These are phyloP conservation scores for Willisornis vidua DNA, from an alignment of 2,113 vertebrate genomes.

Conservation along the genomic window DNA sequence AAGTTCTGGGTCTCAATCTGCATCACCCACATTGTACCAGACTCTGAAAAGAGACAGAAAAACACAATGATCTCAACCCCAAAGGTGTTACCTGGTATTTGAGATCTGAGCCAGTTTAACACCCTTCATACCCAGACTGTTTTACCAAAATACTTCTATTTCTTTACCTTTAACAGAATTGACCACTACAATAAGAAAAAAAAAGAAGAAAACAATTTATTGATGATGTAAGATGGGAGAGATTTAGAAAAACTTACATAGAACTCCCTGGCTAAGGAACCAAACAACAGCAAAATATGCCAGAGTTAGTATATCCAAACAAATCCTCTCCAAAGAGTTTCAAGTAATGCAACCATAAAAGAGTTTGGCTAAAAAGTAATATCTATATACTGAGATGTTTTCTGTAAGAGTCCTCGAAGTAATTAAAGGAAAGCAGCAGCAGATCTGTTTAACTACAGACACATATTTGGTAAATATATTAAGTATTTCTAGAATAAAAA, in stretches of 20 bases:
- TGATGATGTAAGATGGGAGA: background rate
- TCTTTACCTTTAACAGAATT: background rate
- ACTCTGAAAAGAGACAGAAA: background rate
- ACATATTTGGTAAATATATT: constrained; percentile 67
- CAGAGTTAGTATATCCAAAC: constrained; percentile 35
- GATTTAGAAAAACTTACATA: constrained; percentile 49
- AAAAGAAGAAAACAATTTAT: constrained; percentile 51
- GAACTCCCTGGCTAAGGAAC: constrained; percentile 16
- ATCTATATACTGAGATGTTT: constrained; percentile 12
- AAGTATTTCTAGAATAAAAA: constrained; percentile 25
- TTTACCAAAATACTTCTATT: background rate
- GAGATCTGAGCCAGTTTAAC: background rate
- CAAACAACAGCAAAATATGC: constrained; percentile 18
- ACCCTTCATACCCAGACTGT: background rate
- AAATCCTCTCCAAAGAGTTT: constrained; percentile 5
- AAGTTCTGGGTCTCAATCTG: background rate
- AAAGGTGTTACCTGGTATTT: background rate
- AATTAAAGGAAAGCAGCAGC: constrained; percentile 49
- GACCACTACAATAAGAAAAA: background rate
- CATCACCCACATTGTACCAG: background rate
- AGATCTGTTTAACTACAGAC: constrained; percentile 65
- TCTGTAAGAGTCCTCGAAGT: constrained; percentile 12
- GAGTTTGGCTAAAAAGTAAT: constrained; percentile 22
- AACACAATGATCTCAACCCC: background rate
- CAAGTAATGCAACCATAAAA: constrained; percentile 20